Base-by-base conservation (phyloP, 2,113 vertebrate genomes). In the Stictonetta naevosa region DNA sequence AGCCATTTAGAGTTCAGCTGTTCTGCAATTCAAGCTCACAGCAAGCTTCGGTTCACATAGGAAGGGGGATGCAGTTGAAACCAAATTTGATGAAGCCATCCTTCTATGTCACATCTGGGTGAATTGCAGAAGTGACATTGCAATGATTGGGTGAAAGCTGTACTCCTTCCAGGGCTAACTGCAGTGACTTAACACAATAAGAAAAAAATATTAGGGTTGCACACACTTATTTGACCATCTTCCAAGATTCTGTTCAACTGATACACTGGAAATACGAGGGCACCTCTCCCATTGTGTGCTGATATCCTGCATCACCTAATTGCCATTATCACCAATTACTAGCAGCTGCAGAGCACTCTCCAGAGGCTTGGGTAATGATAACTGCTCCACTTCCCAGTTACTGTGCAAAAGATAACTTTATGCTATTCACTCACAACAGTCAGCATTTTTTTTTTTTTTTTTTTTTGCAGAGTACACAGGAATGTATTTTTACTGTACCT, bases 401-500 rank as follows among this genome's bases (percentile, higher is more conserved):
- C 0, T 23, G 33, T 3, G 2, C 68, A 81, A 14, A 72, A 77
- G 77, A 16, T 36, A 46, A 82, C 21, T 69, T 62, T 4, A n/a
- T 69, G 84, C 66, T 76, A 52, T 52, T 58, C 8, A 3, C 9
- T 53, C 55, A 17, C 50, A 36, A 6, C 25, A 44, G 44, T 42
- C 38, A 20, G 52, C 11, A 10, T 60, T 84, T 68, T 40, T 74
- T 19, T 46, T 22, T 33, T 38, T 38, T 38, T 60, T 84, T 68
- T 40, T 74, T 26, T 26, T 33, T 17, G 10, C 10, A 20, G 46
- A 38, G 42, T 19, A 40, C 55, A 6, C 3, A 8, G 78, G 2
- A 4, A 0, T 4, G 12, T 22, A 0, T 6, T 31, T 31, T 11
- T 22, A 28, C 95, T 56, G 76, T 97, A 99, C 99, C 99, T 99